Evolutionary conservation across 2,797 vertebrate species (phyloP).

Genomic region (Malacoctenus gilli): DNA sequence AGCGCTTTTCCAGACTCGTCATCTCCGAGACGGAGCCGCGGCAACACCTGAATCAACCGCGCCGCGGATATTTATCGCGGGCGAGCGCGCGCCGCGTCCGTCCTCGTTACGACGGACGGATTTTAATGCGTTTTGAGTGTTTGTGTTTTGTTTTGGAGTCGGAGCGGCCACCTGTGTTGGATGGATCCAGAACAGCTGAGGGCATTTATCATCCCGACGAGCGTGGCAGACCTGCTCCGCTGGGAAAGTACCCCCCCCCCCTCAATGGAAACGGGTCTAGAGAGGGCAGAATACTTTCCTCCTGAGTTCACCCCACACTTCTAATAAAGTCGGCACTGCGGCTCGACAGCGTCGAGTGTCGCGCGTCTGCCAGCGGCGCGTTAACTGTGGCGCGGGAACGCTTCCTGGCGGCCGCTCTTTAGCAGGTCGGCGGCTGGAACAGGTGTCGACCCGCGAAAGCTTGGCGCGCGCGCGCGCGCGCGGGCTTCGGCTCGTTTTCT

Average conservation of each 20-base stretch:
- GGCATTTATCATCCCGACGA: slow-evolving; percentile 61
- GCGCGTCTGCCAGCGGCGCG: slow-evolving; percentile 51
- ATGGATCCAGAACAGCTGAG: slow-evolving; percentile 48
- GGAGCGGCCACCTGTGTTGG: slow-evolving; percentile 53
- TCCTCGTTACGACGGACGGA: slow-evolving; percentile 18
- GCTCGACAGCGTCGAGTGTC: slow-evolving; percentile 62
- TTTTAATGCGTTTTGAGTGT: slow-evolving; percentile 32
- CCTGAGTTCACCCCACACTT: slow-evolving; percentile 71
- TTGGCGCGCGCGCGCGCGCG: no score
- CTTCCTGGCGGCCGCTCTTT: slow-evolving; percentile 46
- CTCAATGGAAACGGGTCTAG: slow-evolving; percentile 64
- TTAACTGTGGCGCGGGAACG: slow-evolving; percentile 46
- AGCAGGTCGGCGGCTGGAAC: slow-evolving; percentile 55
- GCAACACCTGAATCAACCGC: slow-evolving; percentile 53
- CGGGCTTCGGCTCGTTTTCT: slow-evolving; percentile 5
- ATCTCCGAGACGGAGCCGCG: slow-evolving; percentile 28
- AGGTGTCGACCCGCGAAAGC: slow-evolving; percentile 63
- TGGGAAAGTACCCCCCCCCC: slow-evolving; percentile 61
- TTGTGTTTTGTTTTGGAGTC: slow-evolving; percentile 35
- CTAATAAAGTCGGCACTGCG: slow-evolving; percentile 54
- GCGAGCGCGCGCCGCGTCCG: slow-evolving; percentile 11
- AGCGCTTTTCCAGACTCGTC: slow-evolving; percentile 40
- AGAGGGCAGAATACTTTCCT: slow-evolving; percentile 77
- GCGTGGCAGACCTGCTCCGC: slow-evolving; percentile 57
- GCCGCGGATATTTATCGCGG: slow-evolving; percentile 30